Percentiles rank a stretch among this genome's conserved stretches.
Evolutionary conservation across 2,113 vertebrate genomes (phyloP).

Genomic region (Seriola quinqueradiata): DNA sequence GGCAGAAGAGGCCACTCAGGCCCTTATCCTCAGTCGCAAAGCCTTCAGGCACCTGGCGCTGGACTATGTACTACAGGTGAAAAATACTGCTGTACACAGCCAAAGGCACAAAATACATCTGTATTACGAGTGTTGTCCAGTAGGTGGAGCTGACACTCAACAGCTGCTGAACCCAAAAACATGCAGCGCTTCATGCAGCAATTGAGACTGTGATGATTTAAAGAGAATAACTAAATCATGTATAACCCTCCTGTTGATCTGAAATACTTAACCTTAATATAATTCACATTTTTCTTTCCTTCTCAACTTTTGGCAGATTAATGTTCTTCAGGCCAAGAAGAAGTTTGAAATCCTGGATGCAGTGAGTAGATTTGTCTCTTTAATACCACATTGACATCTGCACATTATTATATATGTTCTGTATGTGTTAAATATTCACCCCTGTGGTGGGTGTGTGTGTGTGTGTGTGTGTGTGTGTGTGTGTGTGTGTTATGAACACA

Average conservation of each 20-base stretch:
- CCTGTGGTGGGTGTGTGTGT: not conserved
- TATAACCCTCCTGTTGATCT: not conserved
- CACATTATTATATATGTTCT: not conserved
- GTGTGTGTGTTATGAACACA: not conserved
- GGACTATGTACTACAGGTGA: conserved; percentile 97
- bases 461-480: not conserved
- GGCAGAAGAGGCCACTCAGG: conserved; percentile 93
- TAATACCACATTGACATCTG: not conserved
- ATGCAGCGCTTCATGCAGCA: not conserved
- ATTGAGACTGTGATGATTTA: not conserved
- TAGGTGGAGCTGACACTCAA: conserved; percentile 50
- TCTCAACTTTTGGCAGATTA: conserved; percentile 75
- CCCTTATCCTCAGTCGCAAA: conserved; percentile 91
- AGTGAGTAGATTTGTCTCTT: conserved; percentile 71
- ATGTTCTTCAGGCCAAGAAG: conserved; percentile 89
- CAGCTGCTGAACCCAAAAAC: not conserved
- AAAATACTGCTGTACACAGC: conserved; percentile 40
- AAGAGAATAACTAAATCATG: not conserved
- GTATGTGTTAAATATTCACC: not conserved
- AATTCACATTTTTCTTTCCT: not conserved
- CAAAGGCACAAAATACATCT: not conserved
- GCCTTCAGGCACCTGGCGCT: conserved; percentile 96
- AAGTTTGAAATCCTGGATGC: conserved; percentile 88
- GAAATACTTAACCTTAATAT: not conserved
- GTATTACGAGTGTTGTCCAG: conserved; percentile 39